Base-by-base conservation (phyloP, 2,888 invertebrate genomes). In the Parasteatoda lunata region DNA sequence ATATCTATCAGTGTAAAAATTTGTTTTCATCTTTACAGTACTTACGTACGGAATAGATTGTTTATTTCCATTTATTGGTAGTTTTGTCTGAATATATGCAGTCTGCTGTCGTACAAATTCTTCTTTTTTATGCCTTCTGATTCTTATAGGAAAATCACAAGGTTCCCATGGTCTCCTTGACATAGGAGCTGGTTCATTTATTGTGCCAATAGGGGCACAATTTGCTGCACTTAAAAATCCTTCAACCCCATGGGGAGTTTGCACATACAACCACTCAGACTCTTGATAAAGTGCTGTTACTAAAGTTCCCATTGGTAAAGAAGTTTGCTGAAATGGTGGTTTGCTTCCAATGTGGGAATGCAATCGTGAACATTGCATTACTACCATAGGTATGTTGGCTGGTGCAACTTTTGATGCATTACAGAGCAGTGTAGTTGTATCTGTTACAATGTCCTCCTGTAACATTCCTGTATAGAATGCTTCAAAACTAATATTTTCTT, bases 241-340 rank as follows among this genome's bases (percentile, higher is more conserved):
- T 91, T 96, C 96, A 90, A 96, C 95, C 0, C 95, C 96, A 90
- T 96, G 96, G 3, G 96, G 96, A 0, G 96, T 96, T 92, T 96
- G 96, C 30, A 95, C 96, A 91, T 96, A 96, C 64, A 96, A 92
- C 96, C 96, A 96, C 90, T 95, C 94, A 90, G 96, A 95, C 91
- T 96, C 96, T 92, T 96, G 96, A 92, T 96, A 96, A 49, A 96
- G 95, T 0, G 96, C 96, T 91, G 96, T 96, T 11, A 96, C 96
- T 4, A 96, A 96, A 92, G 96, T 96, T 5, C 96, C 96, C 87
- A 96, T 92, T 0, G 96, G 96, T 76, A 96, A 92, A 0, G 94
- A 93, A 1, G 85, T 71, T 15, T 88, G 85, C 52, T 86, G 82
- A 49, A 78, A 82, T 4, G 85, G 82, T 7, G 85, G 88, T 15